Conservation (phyloP, 2,888 invertebrate genomes). For the Leucophenga montana region DNA sequence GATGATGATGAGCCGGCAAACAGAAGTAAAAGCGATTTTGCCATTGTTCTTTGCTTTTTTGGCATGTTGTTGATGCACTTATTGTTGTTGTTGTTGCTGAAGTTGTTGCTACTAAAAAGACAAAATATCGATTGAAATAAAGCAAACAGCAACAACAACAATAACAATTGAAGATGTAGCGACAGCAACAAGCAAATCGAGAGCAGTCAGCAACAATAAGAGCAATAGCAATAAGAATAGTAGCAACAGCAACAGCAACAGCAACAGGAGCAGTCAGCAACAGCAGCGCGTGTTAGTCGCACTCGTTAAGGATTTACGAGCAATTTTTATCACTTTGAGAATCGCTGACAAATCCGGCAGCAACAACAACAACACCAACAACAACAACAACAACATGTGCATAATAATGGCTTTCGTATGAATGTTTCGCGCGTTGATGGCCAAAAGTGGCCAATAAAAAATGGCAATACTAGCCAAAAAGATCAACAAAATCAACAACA, state of each 20-base stretch:
- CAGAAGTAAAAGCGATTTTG: neutral
- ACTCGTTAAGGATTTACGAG: slow-evolving; percentile 73
- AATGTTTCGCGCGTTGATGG: slow-evolving; percentile 56
- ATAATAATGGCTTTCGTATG: slow-evolving; percentile 65
- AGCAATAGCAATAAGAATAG: neutral
- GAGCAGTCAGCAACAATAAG: neutral
- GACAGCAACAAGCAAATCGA: slow-evolving; percentile 25
- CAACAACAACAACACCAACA: slow-evolving; percentile 26
- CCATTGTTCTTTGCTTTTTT: neutral
- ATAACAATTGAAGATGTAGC: neutral
- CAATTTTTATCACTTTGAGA: slow-evolving; percentile 73
- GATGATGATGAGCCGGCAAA: too few relatives aligned
- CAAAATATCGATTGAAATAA: slow-evolving; percentile 54
- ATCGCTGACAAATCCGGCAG: slow-evolving; percentile 73
- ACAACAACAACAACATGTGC: slow-evolving; percentile 56
- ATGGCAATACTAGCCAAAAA: slow-evolving; percentile 42
- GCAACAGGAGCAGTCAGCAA: neutral
- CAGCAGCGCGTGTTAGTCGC: slow-evolving; percentile 66
- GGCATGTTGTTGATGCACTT: slow-evolving; percentile 22
- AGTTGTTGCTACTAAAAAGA: slow-evolving; percentile 58
- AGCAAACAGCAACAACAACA: neutral
- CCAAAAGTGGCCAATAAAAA: slow-evolving; percentile 69
- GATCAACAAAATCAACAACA: slow-evolving; percentile 33
- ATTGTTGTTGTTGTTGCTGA: slow-evolving; percentile 37
- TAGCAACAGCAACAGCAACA: neutral